Evolutionary conservation across 2,113 vertebrate genomes (phyloP).

Genomic region (Corydoras sp.): DNA sequence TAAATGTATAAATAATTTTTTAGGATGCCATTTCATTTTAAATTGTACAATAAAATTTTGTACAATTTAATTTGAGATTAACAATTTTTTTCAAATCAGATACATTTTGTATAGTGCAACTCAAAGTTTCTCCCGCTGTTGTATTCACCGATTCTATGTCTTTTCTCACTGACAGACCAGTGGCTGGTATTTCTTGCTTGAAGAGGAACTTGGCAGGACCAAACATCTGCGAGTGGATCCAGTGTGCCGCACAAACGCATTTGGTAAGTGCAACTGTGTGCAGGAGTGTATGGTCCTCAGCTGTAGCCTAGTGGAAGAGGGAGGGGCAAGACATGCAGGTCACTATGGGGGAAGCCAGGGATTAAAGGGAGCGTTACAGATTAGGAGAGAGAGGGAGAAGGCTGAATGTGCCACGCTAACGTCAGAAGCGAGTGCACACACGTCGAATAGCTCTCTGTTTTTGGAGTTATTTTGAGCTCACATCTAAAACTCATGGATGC

Average conservation of each 20-base stretch:
- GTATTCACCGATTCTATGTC: conserved; percentile 2
- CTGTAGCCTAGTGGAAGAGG: not conserved
- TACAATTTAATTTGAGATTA: too few relatives aligned
- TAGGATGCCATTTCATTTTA: too few relatives aligned
- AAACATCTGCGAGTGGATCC: conserved; percentile 82
- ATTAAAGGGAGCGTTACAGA: conserved; percentile 20
- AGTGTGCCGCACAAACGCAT: conserved; percentile 45
- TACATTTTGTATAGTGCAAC: not conserved
- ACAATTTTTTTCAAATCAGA: too few relatives aligned
- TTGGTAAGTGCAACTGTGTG: conserved; percentile 48
- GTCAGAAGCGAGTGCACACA: not conserved
- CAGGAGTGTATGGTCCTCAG: not conserved
- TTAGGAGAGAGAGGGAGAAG: conserved; percentile 5
- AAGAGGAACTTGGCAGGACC: conserved; percentile 74
- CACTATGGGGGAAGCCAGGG: conserved; percentile 1
- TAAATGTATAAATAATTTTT: too few relatives aligned
- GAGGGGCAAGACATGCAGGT: conserved; percentile 4
- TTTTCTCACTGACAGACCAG: conserved; percentile 56
- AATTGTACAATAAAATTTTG: too few relatives aligned
- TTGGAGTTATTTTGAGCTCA: conserved; percentile 5
- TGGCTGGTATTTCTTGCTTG: conserved; percentile 87
- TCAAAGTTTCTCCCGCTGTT: not conserved
- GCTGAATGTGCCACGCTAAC: not conserved
- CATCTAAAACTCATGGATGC: not conserved
- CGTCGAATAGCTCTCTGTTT: conserved; percentile 13